Evolutionary conservation across 2,888 invertebrate genomes (phyloP), one percentile per base, ranked within the genome.

Genomic region (Nomada ferruginata): DNA sequence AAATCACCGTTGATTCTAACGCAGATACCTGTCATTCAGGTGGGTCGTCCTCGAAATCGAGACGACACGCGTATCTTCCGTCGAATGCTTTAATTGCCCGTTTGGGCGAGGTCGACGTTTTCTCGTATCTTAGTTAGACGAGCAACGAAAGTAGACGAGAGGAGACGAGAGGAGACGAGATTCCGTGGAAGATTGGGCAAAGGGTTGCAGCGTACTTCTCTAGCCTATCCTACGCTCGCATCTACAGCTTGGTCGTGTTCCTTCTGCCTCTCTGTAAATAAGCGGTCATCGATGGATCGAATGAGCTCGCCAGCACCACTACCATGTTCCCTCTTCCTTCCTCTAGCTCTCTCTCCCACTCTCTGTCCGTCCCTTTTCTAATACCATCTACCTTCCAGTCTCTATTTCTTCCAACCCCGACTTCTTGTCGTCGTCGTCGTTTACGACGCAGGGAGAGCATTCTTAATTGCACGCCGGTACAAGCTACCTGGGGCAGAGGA

Each of bases 31-130:
- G n/a, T 1, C 55, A n/a, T 79, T 82, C 78, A 75, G 79, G 76
- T 77, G 82, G 75, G 50, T 84, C 66, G 79, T 79, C 86, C 70
- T 80, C 78, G 86, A 84, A 78, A 83, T 83, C 81, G 82, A 63
- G 73, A 64, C 76, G 83, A 84, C 84, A 83, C 84, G 84, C 84
- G 83, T 84, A 76, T 73, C 76, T 60, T 61, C 64, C 73, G 84
- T 89, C 89, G 91, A 92, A 92, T 91, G 91, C 90, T 92, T 92
- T 92, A 92, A 92, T 92, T 92, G 92, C 91, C 92, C 90, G 87
- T 86, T 89, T 87, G 89, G 89, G 89, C 90, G 88, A 89, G 89
- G 83, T 77, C 63, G 78, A 78, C 79, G 73, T 80, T 29, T n/a
- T 20, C 53, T 53, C 53, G 18, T n/a, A 53, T n/a, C n/a, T 18